Evolutionary conservation across 2,113 vertebrate species (phyloP).

Genomic region (Grus americana): DNA sequence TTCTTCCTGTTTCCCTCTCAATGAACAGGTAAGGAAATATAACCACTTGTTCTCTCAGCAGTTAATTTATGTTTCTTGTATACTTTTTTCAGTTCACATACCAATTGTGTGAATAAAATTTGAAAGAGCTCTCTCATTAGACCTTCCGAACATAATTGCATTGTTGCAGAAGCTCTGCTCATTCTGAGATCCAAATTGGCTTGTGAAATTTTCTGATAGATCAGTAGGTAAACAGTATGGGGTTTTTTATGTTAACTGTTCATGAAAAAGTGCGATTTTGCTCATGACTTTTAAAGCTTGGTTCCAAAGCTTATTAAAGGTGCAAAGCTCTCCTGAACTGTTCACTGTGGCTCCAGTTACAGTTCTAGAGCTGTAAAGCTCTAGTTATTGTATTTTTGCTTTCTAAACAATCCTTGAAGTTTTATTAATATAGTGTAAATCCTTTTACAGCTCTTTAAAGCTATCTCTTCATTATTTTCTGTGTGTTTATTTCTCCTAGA

Average conservation of each 20-base stretch:
- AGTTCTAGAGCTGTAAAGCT: constrained; percentile 9
- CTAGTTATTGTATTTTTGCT: constrained; percentile 13
- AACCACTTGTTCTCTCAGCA: neutral
- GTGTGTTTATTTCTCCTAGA: constrained; percentile 1
- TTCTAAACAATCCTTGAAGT: constrained; percentile 29
- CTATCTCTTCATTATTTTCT: neutral
- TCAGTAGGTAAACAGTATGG: neutral
- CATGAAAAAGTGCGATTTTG: neutral
- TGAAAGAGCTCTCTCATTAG: neutral
- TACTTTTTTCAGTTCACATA: neutral
- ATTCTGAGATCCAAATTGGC: neutral
- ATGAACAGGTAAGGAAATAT: neutral
- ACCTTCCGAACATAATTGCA: neutral
- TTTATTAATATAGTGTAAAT: constrained; percentile 40
- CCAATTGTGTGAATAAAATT: neutral
- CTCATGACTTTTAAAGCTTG: neutral
- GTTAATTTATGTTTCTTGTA: neutral
- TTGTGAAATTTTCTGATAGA: neutral
- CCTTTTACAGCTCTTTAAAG: constrained; percentile 1
- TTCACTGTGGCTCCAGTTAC: neutral
- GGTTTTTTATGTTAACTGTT: neutral
- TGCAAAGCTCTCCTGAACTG: neutral
- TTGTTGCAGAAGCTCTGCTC: neutral
- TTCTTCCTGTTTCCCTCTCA: neutral
- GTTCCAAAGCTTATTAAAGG: neutral